Evolutionary conservation across 92 coral and sea anemone genomes (phyloP).

Genomic region (Epizoanthus ramosus): DNA sequence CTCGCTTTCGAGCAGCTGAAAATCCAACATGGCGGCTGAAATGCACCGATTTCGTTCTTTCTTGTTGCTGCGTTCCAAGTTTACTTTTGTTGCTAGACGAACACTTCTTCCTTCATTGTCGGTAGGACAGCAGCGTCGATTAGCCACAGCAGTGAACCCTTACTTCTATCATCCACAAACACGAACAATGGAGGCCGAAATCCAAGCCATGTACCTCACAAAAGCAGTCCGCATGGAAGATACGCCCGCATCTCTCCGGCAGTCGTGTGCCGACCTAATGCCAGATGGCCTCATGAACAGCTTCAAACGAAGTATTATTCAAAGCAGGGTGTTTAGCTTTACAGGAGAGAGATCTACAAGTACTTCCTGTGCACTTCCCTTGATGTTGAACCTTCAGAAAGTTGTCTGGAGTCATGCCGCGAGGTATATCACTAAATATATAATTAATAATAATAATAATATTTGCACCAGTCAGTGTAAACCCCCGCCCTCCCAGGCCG

Average conservation of each 20-base stretch:
- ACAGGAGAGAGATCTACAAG: constrained; percentile 75
- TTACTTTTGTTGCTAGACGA: constrained; percentile 10
- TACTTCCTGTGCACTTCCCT: constrained; percentile 72
- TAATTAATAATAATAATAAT: too few species aligned
- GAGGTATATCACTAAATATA: too few species aligned
- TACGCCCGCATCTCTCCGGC: constrained; percentile 56
- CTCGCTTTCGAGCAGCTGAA: constrained; percentile 15
- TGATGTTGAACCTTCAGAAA: constrained; percentile 88
- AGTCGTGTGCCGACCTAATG: constrained; percentile 41
- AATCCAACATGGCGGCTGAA: constrained; percentile 45
- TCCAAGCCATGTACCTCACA: constrained; percentile 81
- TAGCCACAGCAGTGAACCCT: constrained; percentile 55
- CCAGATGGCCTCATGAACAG: constrained; percentile 73
- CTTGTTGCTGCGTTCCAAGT: neutral
- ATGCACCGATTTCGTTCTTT: neutral
- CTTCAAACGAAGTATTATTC: constrained; percentile 70
- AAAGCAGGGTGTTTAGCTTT: constrained; percentile 65
- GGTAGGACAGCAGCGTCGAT: neutral
- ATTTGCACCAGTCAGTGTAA: too few species aligned
- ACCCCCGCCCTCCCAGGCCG: too few species aligned
- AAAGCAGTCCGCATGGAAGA: constrained; percentile 72
- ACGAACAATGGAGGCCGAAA: constrained; percentile 84
- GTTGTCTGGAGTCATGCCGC: constrained; percentile 82
- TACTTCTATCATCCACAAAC: constrained; percentile 89
- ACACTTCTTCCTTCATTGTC: constrained; percentile 24